Percentiles rank a stretch among this genome's conserved stretches.
Evolutionary conservation across 2,797 vertebrate species (phyloP).

Genomic region (Arctocebus calabarensis): DNA sequence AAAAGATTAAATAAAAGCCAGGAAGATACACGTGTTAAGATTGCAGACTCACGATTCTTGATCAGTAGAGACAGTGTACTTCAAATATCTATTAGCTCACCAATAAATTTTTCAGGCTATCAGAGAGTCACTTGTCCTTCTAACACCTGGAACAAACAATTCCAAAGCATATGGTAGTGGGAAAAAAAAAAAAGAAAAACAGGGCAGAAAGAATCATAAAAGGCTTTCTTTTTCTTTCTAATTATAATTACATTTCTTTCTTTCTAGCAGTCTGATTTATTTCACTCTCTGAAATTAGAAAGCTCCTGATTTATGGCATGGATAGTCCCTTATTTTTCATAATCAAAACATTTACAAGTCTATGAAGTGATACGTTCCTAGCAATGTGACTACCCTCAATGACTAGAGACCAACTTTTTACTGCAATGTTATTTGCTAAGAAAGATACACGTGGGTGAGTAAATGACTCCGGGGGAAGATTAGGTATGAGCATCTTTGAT

Average conservation of each 20-base stretch:
- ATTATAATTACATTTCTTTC: constrained; percentile 45
- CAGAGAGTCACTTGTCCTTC: not conserved
- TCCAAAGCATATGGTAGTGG: not conserved
- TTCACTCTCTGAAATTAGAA: not conserved
- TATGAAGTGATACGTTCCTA: not conserved
- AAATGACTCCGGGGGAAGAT: not conserved
- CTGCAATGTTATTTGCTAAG: not conserved
- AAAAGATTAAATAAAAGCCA: not conserved
- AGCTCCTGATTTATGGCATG: not conserved
- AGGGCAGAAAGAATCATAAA: not conserved
- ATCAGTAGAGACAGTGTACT: not conserved
- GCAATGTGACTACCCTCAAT: not conserved
- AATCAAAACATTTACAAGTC: not conserved
- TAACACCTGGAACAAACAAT: not conserved
- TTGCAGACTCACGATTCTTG: not conserved
- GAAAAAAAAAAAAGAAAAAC: not conserved
- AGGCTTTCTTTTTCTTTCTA: not conserved
- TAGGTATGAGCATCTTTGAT: not conserved
- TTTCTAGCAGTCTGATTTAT: not conserved
- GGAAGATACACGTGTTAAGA: not conserved
- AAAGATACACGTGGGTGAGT: not conserved
- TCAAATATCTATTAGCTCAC: not conserved
- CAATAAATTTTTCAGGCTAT: not conserved
- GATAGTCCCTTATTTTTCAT: not conserved
- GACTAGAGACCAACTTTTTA: not conserved